Percentiles rank a stretch among this genome's conserved stretches.
phyloP scores from a whole-genome alignment of 2,888 invertebrate species.

The Asteroscopus sphinx region DNA sequence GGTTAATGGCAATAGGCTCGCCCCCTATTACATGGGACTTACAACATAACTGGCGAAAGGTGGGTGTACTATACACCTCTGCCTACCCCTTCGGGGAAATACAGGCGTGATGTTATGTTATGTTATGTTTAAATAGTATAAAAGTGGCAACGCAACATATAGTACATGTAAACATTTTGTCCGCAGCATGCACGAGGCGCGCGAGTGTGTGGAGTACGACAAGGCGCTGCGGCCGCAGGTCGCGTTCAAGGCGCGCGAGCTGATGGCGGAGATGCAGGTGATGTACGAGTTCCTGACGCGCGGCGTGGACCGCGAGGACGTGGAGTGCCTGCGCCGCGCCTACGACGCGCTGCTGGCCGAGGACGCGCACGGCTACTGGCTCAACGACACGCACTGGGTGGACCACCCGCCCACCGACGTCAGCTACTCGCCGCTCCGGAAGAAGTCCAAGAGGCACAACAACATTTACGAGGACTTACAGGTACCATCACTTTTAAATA shows the following conservation, averaged over 20 bases:
- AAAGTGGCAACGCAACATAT: no score
- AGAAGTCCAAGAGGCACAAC: slow-evolving; percentile 93
- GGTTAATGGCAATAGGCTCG: no score
- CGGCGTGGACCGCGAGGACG: slow-evolving; percentile 97
- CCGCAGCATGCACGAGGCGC: slow-evolving; percentile 67
- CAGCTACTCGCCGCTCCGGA: slow-evolving; percentile 91
- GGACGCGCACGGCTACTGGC: slow-evolving; percentile 95
- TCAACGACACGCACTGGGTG: slow-evolving; percentile 99
- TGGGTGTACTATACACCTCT: no score
- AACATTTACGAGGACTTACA: slow-evolving; percentile 90
- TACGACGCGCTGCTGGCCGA: slow-evolving; percentile 96
- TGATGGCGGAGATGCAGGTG: slow-evolving; percentile 94
- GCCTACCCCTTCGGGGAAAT: no score
- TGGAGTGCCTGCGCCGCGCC: slow-evolving; percentile 93
- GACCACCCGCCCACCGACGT: slow-evolving; percentile 96
- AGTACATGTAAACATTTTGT: no score
- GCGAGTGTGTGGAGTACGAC: slow-evolving; percentile 60
- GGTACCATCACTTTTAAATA: no score
- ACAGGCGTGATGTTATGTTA: no score
- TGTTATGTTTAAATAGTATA: no score
- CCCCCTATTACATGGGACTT: no score
- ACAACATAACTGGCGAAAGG: no score
- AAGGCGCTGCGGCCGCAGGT: slow-evolving; percentile 58
- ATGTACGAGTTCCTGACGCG: slow-evolving; percentile 96
- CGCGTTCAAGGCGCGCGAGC: slow-evolving; percentile 90